These are phyloP conservation scores for Pseudomyrmex cubaensis DNA, from an alignment of 1,140 invertebrate species.

Conservation along the genomic window DNA sequence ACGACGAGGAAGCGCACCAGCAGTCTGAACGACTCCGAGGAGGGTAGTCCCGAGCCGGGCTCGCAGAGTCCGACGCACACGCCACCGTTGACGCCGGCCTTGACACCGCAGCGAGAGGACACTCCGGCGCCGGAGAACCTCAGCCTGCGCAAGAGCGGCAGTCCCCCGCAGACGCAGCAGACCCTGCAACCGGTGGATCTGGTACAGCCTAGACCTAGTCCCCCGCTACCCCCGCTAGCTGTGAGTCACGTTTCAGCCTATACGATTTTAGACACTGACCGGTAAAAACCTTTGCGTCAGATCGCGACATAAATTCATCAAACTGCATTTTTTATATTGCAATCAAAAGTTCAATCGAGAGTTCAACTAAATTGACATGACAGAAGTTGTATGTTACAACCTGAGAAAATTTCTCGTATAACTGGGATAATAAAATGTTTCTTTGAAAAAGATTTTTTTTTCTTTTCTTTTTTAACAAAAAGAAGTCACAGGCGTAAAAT, in stretches of 20 bases:
- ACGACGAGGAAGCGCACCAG: constrained; percentile 73
- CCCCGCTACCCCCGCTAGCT: constrained; percentile 79
- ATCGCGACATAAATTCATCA: no score
- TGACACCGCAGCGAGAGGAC: constrained; percentile 83
- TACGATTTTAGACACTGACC: no score
- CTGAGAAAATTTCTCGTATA: no score
- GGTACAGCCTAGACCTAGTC: constrained; percentile 81
- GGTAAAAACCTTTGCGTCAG: no score
- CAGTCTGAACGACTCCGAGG: constrained; percentile 80
- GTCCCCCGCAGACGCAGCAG: constrained; percentile 78
- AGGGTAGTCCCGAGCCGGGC: constrained; percentile 80
- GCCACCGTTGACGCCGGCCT: constrained; percentile 80
- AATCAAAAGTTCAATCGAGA: no score
- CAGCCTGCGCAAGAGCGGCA: constrained; percentile 84
- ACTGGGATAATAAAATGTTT: no score
- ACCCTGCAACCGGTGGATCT: constrained; percentile 80
- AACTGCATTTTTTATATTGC: no score
- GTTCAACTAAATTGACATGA: no score
- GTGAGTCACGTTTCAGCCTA: constrained; percentile 63
- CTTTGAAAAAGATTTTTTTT: not conserved
- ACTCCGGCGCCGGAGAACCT: constrained; percentile 88
- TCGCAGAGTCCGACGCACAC: constrained; percentile 81
- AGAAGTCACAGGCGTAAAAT: not conserved
- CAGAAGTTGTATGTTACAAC: no score
- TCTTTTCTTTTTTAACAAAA: not conserved